Base-by-base conservation (phyloP, 2,113 vertebrate genomes). In the Aptenodytes patagonicus region DNA sequence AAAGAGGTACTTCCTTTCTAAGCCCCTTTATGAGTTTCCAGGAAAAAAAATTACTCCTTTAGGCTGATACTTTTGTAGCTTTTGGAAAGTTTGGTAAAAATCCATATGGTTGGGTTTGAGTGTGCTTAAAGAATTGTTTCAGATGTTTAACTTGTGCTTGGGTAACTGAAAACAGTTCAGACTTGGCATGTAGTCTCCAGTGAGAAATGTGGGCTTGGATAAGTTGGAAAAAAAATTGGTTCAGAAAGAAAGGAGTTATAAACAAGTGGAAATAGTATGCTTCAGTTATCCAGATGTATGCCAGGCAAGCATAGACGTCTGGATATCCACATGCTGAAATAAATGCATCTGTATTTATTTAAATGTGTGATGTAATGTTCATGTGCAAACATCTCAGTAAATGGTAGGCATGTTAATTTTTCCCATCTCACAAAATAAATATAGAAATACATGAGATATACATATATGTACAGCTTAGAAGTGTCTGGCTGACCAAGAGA, bases 321-420 rank as follows among this genome's bases (percentile, higher is more conserved):
- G 94, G 90, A 91, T 88, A 95, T 17, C 83, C 95, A 97, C 76
- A 97, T 87, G 95, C 89, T 97, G 90, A 95, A 96, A 94, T 76
- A 93, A 97, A 96, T 95, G 94, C 91, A 95, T 97, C 97, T 95
- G 92, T 94, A 94, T 96, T 97, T 96, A 95, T 97, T 97, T 97
- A 97, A 96, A 97, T 36, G 80, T 93, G 88, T 97, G 97, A 97
- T 97, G 90, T 96, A 96, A 97, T 96, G 94, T 82, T 91, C 93
- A 97, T 97, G 95, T 96, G 97, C 94, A 97, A 97, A 97, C 97
- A 97, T 94, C 91, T 96, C 96, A 93, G 96, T 96, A 97, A 97
- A 96, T 92, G 96, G 94, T 95, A 97, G 83, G 90, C 84, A 93
- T 93, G 87, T 93, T 97, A 97, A 96, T 96, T 97, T 97, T 96